These are phyloP conservation scores for Papilio elwesi DNA, from an alignment of 2,888 invertebrate species.

Conservation along the genomic window DNA sequence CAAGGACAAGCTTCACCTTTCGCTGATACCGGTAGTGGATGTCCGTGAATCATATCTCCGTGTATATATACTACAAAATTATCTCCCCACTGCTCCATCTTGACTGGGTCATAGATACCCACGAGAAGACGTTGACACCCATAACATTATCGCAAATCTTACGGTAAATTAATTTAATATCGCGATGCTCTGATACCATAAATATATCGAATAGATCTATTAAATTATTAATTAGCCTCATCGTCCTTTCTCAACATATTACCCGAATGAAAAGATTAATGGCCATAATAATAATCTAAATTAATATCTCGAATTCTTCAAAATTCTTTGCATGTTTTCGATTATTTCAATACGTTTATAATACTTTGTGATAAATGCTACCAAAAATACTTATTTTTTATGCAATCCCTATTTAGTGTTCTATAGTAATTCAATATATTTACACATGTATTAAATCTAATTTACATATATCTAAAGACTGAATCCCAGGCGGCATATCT, in stretches of 20 bases:
- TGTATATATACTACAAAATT: conserved; percentile 72
- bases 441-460: too few species aligned
- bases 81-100: conserved; percentile 59
- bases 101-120: conserved; percentile 34
- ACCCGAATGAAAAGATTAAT: conserved; percentile 10
- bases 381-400: neutral
- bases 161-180: conserved; percentile 38
- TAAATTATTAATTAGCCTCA: conserved; percentile 20
- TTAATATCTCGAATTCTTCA: neutral
- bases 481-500: too few species aligned
- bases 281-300: neutral
- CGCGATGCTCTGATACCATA: conserved; percentile 30
- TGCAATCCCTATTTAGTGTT: too few species aligned
- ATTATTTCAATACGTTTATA: neutral
- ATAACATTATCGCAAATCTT: conserved; percentile 35
- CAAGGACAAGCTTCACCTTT: conserved; percentile 62
- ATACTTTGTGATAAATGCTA: neutral
- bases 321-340: neutral
- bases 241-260: conserved; percentile 15
- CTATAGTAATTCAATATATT: too few species aligned
- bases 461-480: too few species aligned
- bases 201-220: conserved; percentile 20
- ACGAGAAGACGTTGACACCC: conserved; percentile 34
- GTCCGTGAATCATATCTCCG: conserved; percentile 69
- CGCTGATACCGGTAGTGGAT: conserved; percentile 65